Conservation (phyloP, 2,797 vertebrate genomes). For the Acanthurus tractus region DNA sequence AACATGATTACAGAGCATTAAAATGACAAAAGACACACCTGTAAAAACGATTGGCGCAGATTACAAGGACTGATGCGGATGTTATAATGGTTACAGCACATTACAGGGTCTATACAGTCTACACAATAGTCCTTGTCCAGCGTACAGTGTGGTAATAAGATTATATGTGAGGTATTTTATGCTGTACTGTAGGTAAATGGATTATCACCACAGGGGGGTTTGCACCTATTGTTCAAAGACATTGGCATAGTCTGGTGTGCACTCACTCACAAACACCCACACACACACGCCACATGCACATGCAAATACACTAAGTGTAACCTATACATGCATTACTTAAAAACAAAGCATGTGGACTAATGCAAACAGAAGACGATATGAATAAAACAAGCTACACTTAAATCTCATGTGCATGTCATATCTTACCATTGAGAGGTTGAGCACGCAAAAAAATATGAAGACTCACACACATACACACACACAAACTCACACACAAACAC, state of each 20-base stretch:
- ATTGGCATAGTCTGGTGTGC: slow-evolving; percentile 36
- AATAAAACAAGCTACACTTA: slow-evolving; percentile 3
- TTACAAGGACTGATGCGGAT: slow-evolving; percentile 46
- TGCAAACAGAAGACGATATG: background rate
- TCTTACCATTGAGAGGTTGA: background rate
- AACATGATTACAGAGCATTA: slow-evolving; percentile 53
- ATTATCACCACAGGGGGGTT: slow-evolving; percentile 63
- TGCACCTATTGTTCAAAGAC: slow-evolving; percentile 71
- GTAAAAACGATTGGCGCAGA: slow-evolving; percentile 47
- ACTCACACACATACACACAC: slow-evolving; percentile 11
- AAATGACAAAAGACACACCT: slow-evolving; percentile 61
- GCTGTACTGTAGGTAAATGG: slow-evolving; percentile 73
- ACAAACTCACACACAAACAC: slow-evolving; percentile 10
- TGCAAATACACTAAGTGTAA: background rate
- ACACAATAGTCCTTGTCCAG: slow-evolving; percentile 58
- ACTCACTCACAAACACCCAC: slow-evolving; percentile 5
- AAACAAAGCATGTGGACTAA: background rate
- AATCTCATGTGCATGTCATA: background rate
- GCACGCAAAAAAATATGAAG: too few relatives aligned
- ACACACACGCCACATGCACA: background rate
- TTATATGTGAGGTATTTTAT: slow-evolving; percentile 65
- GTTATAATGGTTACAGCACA: slow-evolving; percentile 60
- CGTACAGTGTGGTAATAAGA: slow-evolving; percentile 63
- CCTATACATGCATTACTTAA: background rate
- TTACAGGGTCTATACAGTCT: slow-evolving; percentile 41